Conservation (phyloP, 1,140 invertebrate genomes). For the Aphelenchoides avenae region DNA sequence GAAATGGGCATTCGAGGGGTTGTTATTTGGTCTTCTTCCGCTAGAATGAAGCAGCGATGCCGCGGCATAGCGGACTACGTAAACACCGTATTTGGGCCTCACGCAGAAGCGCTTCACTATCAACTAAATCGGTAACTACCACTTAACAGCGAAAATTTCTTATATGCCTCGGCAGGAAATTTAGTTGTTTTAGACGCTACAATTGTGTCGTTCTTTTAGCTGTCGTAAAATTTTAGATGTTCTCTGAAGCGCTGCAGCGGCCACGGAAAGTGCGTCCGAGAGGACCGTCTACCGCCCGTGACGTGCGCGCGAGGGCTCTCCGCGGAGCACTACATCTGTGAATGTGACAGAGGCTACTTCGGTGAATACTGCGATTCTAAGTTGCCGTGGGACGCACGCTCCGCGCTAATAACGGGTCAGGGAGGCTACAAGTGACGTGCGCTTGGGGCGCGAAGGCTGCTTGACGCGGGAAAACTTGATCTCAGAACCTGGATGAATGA, state of each 20-base stretch:
- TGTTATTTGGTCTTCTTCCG: slow-evolving; percentile 35
- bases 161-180: slow-evolving; percentile 2
- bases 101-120: slow-evolving; percentile 4
- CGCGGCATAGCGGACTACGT: slow-evolving; percentile 14
- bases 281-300: slow-evolving; percentile 3
- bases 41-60: slow-evolving; percentile 29
- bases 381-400: too few relatives aligned
- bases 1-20: slow-evolving; percentile 35
- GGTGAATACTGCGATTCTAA: slow-evolving; percentile 27
- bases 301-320: slow-evolving; percentile 13
- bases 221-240: background rate
- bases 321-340: slow-evolving; percentile 14
- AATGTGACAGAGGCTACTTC: slow-evolving; percentile 3
- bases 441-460: too few relatives aligned
- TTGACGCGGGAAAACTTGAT: background rate
- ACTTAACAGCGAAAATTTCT: background rate
- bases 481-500: background rate
- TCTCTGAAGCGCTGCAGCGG: background rate
- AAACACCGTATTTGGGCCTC: slow-evolving; percentile 22
- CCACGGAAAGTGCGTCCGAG: slow-evolving; percentile 2
- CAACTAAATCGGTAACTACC: background rate
- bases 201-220: slow-evolving; percentile 8
- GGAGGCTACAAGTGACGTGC: too few relatives aligned
- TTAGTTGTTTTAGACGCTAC: slow-evolving; percentile 10
- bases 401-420: too few relatives aligned